Percentiles rank a stretch among this genome's conserved stretches.
Conservation (phyloP, 2,888 invertebrate species). For the Eupithecia abbreviata region DNA sequence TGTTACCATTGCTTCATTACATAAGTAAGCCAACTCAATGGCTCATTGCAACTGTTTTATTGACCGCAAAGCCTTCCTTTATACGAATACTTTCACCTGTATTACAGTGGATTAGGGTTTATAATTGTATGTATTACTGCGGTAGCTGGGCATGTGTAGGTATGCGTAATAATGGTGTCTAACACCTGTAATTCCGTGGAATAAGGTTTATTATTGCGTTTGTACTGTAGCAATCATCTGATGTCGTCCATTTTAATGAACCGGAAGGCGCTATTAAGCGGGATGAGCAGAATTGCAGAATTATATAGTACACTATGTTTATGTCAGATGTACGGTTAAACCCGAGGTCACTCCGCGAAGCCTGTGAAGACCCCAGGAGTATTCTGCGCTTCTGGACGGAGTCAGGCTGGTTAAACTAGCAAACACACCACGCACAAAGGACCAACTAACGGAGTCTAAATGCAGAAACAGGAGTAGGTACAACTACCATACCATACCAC, state of each 20-base stretch:
- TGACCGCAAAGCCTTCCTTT: conserved; percentile 32
- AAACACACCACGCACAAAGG: too few relatives aligned
- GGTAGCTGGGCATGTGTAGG: background rate
- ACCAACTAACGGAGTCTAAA: too few relatives aligned
- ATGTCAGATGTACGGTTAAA: background rate
- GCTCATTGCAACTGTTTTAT: conserved; percentile 34
- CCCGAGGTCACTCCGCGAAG: too few relatives aligned
- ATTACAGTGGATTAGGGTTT: conserved; percentile 18
- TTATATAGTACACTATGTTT: background rate
- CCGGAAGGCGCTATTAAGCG: conserved; percentile 64
- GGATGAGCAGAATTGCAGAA: conserved; percentile 50
- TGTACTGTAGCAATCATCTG: conserved; percentile 44
- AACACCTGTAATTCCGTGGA: conserved; percentile 23
- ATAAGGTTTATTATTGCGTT: conserved; percentile 19
- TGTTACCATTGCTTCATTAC: conserved; percentile 2
- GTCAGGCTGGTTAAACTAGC: too few relatives aligned
- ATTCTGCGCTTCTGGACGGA: too few relatives aligned
- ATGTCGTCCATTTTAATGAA: conserved; percentile 57
- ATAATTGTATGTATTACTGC: background rate
- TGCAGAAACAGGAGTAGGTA: too few relatives aligned
- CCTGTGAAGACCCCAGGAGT: too few relatives aligned
- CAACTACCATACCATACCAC: too few relatives aligned
- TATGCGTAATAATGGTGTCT: background rate
- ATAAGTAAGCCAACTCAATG: conserved; percentile 23
- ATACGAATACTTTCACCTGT: conserved; percentile 16